Percentiles rank a stretch among this genome's conserved stretches.
These are phyloP conservation scores for Tragelaphus scriptus DNA, from an alignment of 2,113 vertebrate genomes.

Conservation along the genomic window DNA sequence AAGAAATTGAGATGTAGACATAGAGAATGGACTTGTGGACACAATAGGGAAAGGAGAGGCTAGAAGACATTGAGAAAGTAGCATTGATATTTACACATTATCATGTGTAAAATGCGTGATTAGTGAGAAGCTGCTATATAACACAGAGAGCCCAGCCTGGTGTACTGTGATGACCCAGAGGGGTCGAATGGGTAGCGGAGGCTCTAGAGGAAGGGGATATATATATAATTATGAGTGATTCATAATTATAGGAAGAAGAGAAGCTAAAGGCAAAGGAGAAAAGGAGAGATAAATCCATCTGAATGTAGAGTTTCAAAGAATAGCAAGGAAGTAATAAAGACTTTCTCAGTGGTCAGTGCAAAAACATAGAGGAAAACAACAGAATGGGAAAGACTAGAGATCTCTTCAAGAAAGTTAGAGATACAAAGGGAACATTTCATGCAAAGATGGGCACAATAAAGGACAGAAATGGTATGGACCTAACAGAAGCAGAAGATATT, in stretches of 20 bases:
- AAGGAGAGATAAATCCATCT: not conserved
- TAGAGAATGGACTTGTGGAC: not conserved
- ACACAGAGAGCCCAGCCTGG: not conserved
- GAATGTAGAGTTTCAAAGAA: not conserved
- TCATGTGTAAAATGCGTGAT: not conserved
- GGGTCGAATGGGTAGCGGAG: not conserved
- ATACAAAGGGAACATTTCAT: not conserved
- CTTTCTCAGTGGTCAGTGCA: not conserved
- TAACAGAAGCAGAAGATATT: not conserved
- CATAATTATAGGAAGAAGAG: not conserved
- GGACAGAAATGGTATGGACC: not conserved
- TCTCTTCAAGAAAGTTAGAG: not conserved
- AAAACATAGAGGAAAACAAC: not conserved
- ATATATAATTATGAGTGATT: not conserved
- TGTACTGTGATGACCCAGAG: not conserved
- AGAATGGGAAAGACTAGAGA: not conserved
- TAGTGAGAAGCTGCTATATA: not conserved
- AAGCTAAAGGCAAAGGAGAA: not conserved
- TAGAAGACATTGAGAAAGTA: not conserved
- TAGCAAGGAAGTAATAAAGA: not conserved
- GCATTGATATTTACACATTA: not conserved
- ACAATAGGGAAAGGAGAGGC: not conserved
- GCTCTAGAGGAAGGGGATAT: not conserved
- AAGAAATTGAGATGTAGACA: not conserved
- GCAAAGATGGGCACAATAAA: not conserved